Evolutionary conservation across 2,113 vertebrate species (phyloP), one percentile per base, ranked within the genome.

Genomic region (Platysteira castanea): DNA sequence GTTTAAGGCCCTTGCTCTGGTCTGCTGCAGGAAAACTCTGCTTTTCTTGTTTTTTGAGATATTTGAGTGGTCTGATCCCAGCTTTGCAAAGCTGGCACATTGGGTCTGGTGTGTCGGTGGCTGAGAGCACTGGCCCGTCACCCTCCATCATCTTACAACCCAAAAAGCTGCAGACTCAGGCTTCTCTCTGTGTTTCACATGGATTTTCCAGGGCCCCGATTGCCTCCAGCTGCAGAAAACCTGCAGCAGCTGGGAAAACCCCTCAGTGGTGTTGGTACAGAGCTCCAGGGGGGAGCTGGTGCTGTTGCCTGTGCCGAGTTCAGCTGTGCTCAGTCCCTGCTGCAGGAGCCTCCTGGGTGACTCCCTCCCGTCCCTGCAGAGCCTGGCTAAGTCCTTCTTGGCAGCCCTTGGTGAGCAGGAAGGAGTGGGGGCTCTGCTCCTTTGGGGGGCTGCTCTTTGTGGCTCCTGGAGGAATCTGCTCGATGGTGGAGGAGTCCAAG

Each of bases 111-210:
- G 42, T 46, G n/a, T 16, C 0, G 0, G 35, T 52, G 63, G 30
- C 80, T 1, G 3, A 14, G 15, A 39, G 54, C 0, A 0, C 65
- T 59, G 47, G 23, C 59, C 82, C 9, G 2, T 90, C 68, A 5
- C 39, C 52, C 47, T 75, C 79, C 57, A 12, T 63, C 80, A 6
- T 15, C 49, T 80, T 24, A 8, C 39, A 63, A 3, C 3, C 21
- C 54, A 14, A 39, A 69, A 61, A 84, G 7, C 52, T 90, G 84
- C 67, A 52, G 41, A 23, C 33, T 76, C 57, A 37, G 44, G 54
- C 10, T 67, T 31, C 28, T 61, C 33, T 1, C 31, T 50, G 10
- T 4, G 16, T 41, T 31, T 44, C n/a, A 8, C 3, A 0, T 6
- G 11, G 2, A 7, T 71, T 28, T 46, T 10, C 24, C 49, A 63